Evolutionary conservation across 1,140 invertebrate genomes (phyloP), one percentile per base, ranked within the genome.

Genomic region (Drosophila truncata): DNA sequence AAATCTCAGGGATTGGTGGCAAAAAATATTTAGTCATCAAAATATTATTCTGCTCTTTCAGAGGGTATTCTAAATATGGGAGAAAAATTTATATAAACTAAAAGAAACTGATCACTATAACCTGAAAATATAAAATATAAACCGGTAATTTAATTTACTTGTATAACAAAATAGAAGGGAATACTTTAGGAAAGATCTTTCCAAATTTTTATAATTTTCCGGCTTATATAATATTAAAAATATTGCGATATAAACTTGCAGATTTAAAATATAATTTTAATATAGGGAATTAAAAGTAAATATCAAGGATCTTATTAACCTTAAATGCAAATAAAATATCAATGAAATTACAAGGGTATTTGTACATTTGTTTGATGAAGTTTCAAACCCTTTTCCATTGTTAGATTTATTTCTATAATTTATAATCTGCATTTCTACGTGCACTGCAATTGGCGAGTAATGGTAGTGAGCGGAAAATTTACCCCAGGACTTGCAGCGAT

Each of bases 11-110:
- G 25, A 44, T 41, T 11, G 20, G n/a, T 70, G 37, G 46, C 37
- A 9, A 66, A 35, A 35, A 69, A 57, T 71, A 70, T 69, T 71
- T 57, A 57, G 47, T 55, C 66, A 37, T 37, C 27, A 11, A 23
- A 64, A 35, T 25, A 59, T 10, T 27, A 4, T 9, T 54, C 29
- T 10, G 3, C n/a, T 13, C 13, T 10, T 33, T 23, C 8, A 33
- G 1, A 33, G 13, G 18, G 18, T 54, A 54, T 25, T 37, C 6
- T 16, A 23, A 35, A 23, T 54, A 5, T 23, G 8, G 13, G 14
- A 13, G 13, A n/a, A 11, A 2, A 20, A 1, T 7, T 20, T 14
- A 2, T 4, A 10, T 9, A 2, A 11, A 9, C 8, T 29, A 29
- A 1, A 8, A 29, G 8, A 29, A 27, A 2, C 27, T 29, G 29